Base-by-base conservation (phyloP, 2,113 vertebrate genomes). In the Peromyscus californicus region DNA sequence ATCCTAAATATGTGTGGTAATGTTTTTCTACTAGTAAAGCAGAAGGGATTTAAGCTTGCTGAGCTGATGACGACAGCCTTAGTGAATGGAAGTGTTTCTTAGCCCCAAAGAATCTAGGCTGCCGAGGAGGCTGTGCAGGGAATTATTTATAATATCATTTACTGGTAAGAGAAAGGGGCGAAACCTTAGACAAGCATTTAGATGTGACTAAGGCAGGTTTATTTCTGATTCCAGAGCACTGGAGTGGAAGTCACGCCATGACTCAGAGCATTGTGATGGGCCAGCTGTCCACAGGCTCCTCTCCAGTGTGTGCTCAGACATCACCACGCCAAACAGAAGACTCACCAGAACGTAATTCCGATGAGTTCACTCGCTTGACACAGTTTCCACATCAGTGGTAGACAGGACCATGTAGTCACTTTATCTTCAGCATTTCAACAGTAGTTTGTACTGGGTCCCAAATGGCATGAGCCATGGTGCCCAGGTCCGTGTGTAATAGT, bases 191-290 rank as follows among this genome's bases (percentile, higher is more conserved):
- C 17, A n/a, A 78, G 75, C 75, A 75, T 67, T 94, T 65, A 65
- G 70, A 83, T 59, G 76, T 98, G 97, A 88, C 95, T 93, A 82
- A 95, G 96, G 93, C 93, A 19, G 97, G 97, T 93, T 92, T 54
- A 95, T 94, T 97, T 97, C 95, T 96, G 65, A 96, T 91, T 36
- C 3, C 74, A 61, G 89, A 96, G 89, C 93, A 42, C 15, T 54
- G 76, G 89, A 86, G 96, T 79, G 88, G 94, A 92, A 93, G 97
- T 91, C 89, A 94, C 45, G 12, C 70, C 21, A 48, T 97, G 78
- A 96, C 97, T 98, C 97, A 98, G 96, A 98, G 97, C 95, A 96
- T 95, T 98, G 97, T 97, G 97, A 97, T 79, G 97, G 79, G 84
- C 97, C 98, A 98, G 98, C 98, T 98, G 94, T 97, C 91, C 54